phyloP scores from a whole-genome alignment of 2,888 invertebrate species.

The Synergus umbraculus region DNA sequence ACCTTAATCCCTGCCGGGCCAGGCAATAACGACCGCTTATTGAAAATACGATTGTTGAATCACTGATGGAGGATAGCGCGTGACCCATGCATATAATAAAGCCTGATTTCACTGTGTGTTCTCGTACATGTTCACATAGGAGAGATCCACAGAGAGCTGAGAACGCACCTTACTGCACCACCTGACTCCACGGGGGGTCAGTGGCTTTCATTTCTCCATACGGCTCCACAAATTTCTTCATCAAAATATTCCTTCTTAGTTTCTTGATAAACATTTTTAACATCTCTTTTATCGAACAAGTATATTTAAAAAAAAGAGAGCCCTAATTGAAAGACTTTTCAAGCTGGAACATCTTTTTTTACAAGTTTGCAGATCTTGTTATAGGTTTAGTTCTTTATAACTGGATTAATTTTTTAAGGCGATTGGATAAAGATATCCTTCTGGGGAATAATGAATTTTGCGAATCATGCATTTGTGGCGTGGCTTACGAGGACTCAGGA shows the following conservation, averaged over 20 bases:
- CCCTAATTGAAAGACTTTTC: not conserved
- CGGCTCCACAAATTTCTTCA: not conserved
- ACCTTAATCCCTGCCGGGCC: slow-evolving; percentile 48
- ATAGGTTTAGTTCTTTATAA: not conserved
- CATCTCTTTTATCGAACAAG: not conserved
- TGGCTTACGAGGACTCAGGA: slow-evolving; percentile 66
- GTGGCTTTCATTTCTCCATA: slow-evolving; percentile 61
- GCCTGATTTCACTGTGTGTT: slow-evolving; percentile 47
- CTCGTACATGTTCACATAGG: slow-evolving; percentile 22
- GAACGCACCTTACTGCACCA: slow-evolving; percentile 64
- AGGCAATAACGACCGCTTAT: slow-evolving; percentile 63
- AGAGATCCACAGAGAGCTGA: slow-evolving; percentile 59
- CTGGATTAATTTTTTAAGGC: slow-evolving; percentile 55
- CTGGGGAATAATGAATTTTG: slow-evolving; percentile 65
- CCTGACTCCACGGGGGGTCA: slow-evolving; percentile 68
- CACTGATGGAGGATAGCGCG: slow-evolving; percentile 64
- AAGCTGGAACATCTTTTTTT: not conserved
- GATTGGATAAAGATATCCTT: slow-evolving; percentile 69
- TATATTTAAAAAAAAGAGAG: not conserved
- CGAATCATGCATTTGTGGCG: slow-evolving; percentile 52
- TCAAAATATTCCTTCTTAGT: not conserved
- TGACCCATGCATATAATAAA: slow-evolving; percentile 61
- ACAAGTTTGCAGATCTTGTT: not conserved
- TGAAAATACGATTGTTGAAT: slow-evolving; percentile 67
- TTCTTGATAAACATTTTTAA: too few relatives aligned